phyloP scores from a whole-genome alignment of 1,140 invertebrate species.

The Lethrus apterus region DNA sequence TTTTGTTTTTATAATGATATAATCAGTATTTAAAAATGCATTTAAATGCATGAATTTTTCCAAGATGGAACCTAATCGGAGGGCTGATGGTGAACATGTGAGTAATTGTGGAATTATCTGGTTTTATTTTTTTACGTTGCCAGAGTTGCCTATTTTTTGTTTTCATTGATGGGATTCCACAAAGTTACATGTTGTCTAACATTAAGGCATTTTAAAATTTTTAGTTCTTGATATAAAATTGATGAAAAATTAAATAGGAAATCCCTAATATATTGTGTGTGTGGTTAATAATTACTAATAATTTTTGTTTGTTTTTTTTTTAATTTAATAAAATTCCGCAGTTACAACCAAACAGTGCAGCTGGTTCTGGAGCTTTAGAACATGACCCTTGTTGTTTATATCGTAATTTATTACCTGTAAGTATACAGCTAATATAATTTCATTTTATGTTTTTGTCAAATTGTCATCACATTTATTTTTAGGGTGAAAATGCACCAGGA shows the following conservation, averaged over 20 bases:
- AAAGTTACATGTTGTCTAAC: too few relatives aligned
- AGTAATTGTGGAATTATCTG: too few relatives aligned
- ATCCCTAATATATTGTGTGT: too few relatives aligned
- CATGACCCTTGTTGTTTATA: conserved; percentile 92
- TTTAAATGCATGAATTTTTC: conserved; percentile 7
- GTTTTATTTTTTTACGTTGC: too few relatives aligned
- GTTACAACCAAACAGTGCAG: conserved; percentile 85
- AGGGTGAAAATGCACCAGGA: conserved; percentile 62
- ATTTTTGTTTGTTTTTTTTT: background rate
- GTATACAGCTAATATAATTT: background rate
- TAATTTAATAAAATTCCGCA: conserved; percentile 44
- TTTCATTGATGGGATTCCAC: too few relatives aligned
- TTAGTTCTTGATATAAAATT: too few relatives aligned
- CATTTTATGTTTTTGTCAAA: background rate
- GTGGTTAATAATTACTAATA: too few relatives aligned
- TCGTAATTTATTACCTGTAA: conserved; percentile 37
- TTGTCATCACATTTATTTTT: conserved; percentile 17
- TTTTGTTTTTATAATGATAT: too few relatives aligned
- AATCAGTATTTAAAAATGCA: too few relatives aligned
- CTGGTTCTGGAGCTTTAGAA: conserved; percentile 90
- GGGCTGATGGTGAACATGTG: conserved; percentile 65
- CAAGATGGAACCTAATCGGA: conserved; percentile 69
- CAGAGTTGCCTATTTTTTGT: too few relatives aligned
- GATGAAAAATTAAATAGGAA: too few relatives aligned
- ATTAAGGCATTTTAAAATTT: too few relatives aligned